These are phyloP conservation scores for Bradynema listronoti DNA, from an alignment of 1,140 invertebrate species.

Conservation along the genomic window DNA sequence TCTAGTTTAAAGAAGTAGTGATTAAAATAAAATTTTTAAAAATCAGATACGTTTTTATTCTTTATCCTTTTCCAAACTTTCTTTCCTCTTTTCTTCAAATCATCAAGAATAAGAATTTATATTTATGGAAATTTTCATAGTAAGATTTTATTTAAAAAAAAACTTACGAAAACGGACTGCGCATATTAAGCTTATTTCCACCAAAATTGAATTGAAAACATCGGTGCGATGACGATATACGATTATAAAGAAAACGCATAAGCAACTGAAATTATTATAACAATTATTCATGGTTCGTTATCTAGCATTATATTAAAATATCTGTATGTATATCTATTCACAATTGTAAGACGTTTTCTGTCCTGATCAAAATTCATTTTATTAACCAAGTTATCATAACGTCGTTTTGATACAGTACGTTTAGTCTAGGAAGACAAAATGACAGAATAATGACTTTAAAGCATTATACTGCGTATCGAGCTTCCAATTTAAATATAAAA, in stretches of 20 bases:
- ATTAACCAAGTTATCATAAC: neutral
- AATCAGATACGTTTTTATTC: no score
- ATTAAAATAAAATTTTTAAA: no score
- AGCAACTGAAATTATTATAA: neutral
- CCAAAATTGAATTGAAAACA: constrained; percentile 73
- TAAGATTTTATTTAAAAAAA: neutral
- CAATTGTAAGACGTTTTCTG: neutral
- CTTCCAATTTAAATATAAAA: neutral
- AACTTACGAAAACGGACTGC: constrained; percentile 41
- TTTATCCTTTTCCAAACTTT: no score
- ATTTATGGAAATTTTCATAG: no score
- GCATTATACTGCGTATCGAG: neutral
- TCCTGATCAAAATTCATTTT: neutral
- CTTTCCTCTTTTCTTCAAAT: no score
- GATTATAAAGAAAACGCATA: constrained; percentile 65
- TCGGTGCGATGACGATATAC: constrained; percentile 64
- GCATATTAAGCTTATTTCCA: constrained; percentile 14
- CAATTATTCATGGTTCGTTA: neutral
- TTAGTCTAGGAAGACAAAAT: neutral
- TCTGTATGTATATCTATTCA: neutral
- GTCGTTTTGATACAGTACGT: neutral
- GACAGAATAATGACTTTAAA: neutral
- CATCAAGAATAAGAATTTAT: no score
- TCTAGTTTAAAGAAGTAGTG: no score
- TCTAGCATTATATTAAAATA: neutral